Base-by-base conservation (phyloP, 2,888 invertebrate species). In the Scaptomyza flava region DNA sequence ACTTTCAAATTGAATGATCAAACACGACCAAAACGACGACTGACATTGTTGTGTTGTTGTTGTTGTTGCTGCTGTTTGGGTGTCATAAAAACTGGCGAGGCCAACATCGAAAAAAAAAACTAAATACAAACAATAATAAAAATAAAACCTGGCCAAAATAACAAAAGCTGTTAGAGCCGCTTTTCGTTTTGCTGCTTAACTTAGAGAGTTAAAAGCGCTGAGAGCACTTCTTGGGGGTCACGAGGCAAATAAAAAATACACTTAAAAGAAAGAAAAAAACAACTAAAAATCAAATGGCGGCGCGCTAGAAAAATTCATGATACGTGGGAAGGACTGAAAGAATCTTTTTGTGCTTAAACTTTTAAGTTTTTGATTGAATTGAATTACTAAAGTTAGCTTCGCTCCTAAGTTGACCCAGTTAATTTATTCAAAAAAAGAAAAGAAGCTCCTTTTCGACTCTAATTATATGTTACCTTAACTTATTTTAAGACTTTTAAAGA, bases 1-100 rank as follows among this genome's bases (percentile, higher is more conserved):
- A 89, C 89, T 87, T 87, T 85, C 84, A 87, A 89, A 85, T 85
- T 85, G 84, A 85, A 85, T 87, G 87, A 89, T 87, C 89, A 87
- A 84, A 84, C 82, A 89, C 68, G 77, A 63, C 74, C 62, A 77
- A 65, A 77, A 65, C 62, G 59, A 73, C 61, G 53, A 48, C 50
- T 6, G 50, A 17, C 20, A 54, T 57, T 38, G 62, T 52, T 38
- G 20, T 57, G 17, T 46, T 52, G 12, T 31, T 33, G 42, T 43
- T 71, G 46, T 11, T 57, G 34, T 11, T 59, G 36, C 31, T 20
- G 33, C 31, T 47, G 54, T 53, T 62, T 66, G 68, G 81, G 89
- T 86, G 89, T 86, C 87, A 86, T 82, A 38, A 88, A 88, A 82
- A 72, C 65, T 78, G 76, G 68, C 81, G 77, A 80, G 77, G 80